Evolutionary conservation across 2,113 vertebrate genomes (phyloP).

Genomic region (Ptyas mucosa): DNA sequence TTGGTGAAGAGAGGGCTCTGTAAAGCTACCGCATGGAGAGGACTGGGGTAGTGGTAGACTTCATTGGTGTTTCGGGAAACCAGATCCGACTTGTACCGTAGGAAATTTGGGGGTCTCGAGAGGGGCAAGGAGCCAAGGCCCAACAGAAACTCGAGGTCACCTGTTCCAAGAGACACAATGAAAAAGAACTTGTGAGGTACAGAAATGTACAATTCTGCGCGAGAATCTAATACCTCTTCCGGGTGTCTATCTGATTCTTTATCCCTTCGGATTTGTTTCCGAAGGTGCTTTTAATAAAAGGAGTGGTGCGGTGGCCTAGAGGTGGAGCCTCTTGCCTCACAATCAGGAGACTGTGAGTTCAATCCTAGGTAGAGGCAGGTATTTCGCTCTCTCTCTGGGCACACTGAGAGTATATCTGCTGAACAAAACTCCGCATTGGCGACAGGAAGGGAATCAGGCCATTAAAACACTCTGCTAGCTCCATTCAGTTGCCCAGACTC

Average conservation of each 20-base stretch:
- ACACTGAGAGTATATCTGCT: too few species aligned
- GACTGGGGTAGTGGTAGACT: conserved; percentile 80
- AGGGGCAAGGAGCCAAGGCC: conserved; percentile 61
- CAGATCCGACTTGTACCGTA: conserved; percentile 71
- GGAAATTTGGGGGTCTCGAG: neutral
- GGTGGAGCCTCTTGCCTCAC: too few species aligned
- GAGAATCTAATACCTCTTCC: neutral
- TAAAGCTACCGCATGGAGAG: conserved; percentile 78
- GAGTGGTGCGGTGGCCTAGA: too few species aligned
- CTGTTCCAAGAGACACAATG: conserved; percentile 35
- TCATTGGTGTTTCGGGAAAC: conserved; percentile 77
- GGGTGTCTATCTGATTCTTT: neutral
- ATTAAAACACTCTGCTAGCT: too few species aligned
- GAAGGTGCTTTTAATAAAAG: neutral
- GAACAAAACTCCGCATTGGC: too few species aligned
- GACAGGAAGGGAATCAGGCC: too few species aligned
- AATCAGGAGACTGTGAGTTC: too few species aligned
- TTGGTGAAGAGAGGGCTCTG: conserved; percentile 79
- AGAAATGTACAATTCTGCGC: neutral
- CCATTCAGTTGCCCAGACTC: too few species aligned
- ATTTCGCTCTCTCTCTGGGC: too few species aligned
- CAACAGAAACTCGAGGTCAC: conserved; percentile 61
- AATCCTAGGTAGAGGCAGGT: too few species aligned
- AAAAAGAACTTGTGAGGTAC: neutral
- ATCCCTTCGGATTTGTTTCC: neutral